Evolutionary conservation across 2,113 vertebrate genomes (phyloP).

Genomic region (Hydrochoerus hydrochaeris): DNA sequence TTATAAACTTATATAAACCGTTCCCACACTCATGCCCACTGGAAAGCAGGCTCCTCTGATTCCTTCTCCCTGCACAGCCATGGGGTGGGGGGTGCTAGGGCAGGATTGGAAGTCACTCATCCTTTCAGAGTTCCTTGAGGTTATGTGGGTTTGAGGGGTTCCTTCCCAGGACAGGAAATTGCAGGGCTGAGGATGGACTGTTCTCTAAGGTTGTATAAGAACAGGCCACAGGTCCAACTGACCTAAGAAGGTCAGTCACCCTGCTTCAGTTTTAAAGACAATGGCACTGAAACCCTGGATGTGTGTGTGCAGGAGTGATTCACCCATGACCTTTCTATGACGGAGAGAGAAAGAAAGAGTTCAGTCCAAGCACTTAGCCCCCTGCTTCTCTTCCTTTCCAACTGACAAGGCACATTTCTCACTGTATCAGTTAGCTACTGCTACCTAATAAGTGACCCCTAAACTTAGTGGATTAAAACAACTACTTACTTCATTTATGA

Average conservation of each 20-base stretch:
- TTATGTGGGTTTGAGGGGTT: background rate
- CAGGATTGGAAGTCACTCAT: slow-evolving; percentile 14
- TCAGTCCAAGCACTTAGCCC: background rate
- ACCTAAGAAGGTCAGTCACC: background rate
- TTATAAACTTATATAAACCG: slow-evolving; percentile 66
- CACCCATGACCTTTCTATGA: background rate
- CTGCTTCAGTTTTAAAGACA: background rate
- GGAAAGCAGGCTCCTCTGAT: slow-evolving; percentile 33
- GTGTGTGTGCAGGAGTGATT: background rate
- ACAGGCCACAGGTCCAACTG: background rate
- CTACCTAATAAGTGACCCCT: background rate
- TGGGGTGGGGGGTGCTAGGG: background rate
- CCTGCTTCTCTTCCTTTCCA: background rate
- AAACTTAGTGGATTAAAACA: background rate
- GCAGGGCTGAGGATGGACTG: background rate
- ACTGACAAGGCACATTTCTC: background rate
- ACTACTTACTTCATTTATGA: background rate
- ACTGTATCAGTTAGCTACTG: background rate
- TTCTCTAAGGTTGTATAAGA: background rate
- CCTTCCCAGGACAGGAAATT: background rate
- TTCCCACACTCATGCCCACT: slow-evolving; percentile 75
- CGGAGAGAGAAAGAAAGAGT: background rate
- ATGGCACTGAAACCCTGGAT: background rate
- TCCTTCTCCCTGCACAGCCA: background rate
- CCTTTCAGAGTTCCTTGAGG: background rate